phyloP scores from a whole-genome alignment of 1,140 invertebrate species.

The Andricus grossulariae region DNA sequence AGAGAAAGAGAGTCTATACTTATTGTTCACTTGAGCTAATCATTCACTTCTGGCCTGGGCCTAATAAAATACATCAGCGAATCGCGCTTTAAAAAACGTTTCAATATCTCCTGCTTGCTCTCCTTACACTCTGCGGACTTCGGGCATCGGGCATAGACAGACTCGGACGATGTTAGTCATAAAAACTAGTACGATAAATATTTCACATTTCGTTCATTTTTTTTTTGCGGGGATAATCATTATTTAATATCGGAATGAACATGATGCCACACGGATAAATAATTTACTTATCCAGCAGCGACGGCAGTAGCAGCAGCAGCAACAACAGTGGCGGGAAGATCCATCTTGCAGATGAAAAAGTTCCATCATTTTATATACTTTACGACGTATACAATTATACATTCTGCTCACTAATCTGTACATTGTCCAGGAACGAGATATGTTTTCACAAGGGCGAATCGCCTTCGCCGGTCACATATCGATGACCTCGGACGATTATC shows the following conservation, averaged over 20 bases:
- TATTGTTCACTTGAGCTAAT: slow-evolving; percentile 28
- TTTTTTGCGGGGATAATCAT: not conserved
- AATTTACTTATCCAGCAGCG: slow-evolving; percentile 45
- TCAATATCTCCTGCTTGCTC: not conserved
- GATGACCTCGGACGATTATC: not conserved
- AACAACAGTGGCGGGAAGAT: slow-evolving; percentile 43
- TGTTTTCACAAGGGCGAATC: slow-evolving; percentile 58
- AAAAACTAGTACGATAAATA: slow-evolving; percentile 46
- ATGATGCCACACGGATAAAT: slow-evolving; percentile 52
- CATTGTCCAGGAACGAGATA: slow-evolving; percentile 49
- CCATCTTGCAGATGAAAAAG: not conserved
- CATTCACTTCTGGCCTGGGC: not conserved
- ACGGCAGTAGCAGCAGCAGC: slow-evolving; percentile 58
- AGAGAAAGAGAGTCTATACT: slow-evolving; percentile 10
- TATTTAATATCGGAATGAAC: slow-evolving; percentile 41
- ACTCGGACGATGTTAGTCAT: slow-evolving; percentile 44
- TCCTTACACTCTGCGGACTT: slow-evolving; percentile 32
- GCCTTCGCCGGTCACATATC: slow-evolving; percentile 45
- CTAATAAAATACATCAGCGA: slow-evolving; percentile 12
- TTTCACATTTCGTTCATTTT: slow-evolving; percentile 33
- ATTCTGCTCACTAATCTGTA: slow-evolving; percentile 21
- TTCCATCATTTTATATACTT: not conserved
- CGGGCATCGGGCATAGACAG: slow-evolving; percentile 43
- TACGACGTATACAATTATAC: not conserved
- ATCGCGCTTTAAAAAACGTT: not conserved